Conservation (phyloP, 2,113 vertebrate genomes). For the Tetrax tetrax region DNA sequence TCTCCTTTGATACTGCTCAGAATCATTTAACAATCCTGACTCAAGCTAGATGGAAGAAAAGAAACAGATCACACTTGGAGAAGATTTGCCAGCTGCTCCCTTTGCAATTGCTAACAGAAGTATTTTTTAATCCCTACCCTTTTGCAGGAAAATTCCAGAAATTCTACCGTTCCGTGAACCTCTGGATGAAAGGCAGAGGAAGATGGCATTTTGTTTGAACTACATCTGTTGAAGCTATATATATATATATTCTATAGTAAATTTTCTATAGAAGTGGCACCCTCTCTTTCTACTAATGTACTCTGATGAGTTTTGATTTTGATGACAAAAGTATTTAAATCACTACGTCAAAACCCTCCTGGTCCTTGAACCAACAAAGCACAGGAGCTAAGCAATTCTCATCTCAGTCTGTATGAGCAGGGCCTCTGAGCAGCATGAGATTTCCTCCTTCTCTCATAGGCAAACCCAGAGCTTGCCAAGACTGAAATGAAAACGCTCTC, state of each 20-base stretch:
- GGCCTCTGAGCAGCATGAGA: background rate
- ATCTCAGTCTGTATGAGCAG: background rate
- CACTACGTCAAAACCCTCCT: background rate
- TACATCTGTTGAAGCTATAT: background rate
- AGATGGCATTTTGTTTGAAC: background rate
- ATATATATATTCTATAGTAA: no score
- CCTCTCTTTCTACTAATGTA: background rate
- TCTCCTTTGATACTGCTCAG: slow-evolving; percentile 18
- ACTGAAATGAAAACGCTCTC: background rate
- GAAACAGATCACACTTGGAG: background rate
- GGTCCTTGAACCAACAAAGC: background rate
- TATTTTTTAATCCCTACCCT: background rate
- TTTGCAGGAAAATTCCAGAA: background rate
- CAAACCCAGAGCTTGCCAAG: background rate
- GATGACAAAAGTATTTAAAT: background rate
- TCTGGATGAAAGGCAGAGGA: background rate
- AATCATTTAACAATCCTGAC: background rate
- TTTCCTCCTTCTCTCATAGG: background rate
- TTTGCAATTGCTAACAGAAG: background rate
- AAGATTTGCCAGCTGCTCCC: background rate
- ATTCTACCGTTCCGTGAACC: background rate
- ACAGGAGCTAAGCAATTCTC: background rate
- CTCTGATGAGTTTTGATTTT: background rate
- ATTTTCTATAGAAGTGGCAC: background rate
- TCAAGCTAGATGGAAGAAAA: background rate